Conservation (phyloP, 1,140 invertebrate species). For the Drosophila subobscura region DNA sequence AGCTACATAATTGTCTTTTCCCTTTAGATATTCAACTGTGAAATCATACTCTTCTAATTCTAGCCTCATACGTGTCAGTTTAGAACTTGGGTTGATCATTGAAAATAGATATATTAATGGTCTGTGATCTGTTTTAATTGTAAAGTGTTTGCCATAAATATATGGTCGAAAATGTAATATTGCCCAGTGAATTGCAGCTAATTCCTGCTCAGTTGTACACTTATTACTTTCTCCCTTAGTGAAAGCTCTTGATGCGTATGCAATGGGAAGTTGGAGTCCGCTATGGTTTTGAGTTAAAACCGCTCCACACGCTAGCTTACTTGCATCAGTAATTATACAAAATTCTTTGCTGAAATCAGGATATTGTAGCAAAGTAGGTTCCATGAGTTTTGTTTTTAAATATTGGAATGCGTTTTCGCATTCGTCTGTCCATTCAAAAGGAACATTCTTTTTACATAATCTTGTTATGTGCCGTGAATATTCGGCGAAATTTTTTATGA, state of each 20-base stretch:
- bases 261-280: too few species aligned
- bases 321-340: constrained; percentile 5
- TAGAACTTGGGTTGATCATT: too few species aligned
- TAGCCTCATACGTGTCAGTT: constrained; percentile 2
- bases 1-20: constrained; percentile 33
- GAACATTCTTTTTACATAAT: constrained; percentile 25
- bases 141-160: not conserved
- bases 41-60: constrained; percentile 76
- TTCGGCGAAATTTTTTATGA: constrained; percentile 3
- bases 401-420: not conserved
- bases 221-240: too few species aligned
- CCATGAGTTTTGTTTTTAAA: not conserved
- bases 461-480: constrained; percentile 20
- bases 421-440: constrained; percentile 11
- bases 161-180: not conserved
- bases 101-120: constrained; percentile 8
- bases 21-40: constrained; percentile 50
- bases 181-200: too few species aligned
- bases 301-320: not conserved
- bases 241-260: too few species aligned
- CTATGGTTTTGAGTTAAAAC: too few species aligned
- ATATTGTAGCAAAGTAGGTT: constrained; percentile 4
- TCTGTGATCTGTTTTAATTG: constrained; percentile 3
- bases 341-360: not conserved
- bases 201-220: too few species aligned